Percentiles rank a stretch among this genome's conserved stretches.
Conservation (phyloP, 2,888 invertebrate species). For the Ferrisia virgata region DNA sequence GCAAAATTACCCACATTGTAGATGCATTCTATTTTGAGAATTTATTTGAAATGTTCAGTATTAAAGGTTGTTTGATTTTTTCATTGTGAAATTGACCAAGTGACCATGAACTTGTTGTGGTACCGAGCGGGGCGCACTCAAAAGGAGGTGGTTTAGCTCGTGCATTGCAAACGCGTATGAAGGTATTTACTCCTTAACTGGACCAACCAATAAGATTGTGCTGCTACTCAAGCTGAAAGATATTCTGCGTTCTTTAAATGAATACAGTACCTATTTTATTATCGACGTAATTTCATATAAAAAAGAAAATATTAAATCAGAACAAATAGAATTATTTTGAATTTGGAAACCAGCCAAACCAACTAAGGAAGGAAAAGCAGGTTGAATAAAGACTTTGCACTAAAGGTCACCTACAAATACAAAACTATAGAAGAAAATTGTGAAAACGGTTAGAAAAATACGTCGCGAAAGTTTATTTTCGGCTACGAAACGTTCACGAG, state of each 20-base stretch:
- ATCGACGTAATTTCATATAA: background rate
- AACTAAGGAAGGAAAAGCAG: background rate
- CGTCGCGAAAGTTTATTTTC: background rate
- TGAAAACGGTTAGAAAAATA: background rate
- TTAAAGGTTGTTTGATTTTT: too few species aligned
- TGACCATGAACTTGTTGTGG: too few species aligned
- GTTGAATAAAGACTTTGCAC: background rate
- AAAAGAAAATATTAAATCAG: background rate
- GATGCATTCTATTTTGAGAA: too few species aligned
- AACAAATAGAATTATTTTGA: background rate
- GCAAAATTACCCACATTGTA: too few species aligned
- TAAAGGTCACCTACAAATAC: slow-evolving; percentile 10
- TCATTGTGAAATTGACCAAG: too few species aligned
- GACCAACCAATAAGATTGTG: too few species aligned
- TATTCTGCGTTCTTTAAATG: background rate
- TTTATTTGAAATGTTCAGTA: too few species aligned
- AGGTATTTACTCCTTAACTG: too few species aligned
- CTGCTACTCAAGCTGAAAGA: too few species aligned
- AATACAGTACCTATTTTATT: background rate
- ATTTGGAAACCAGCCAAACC: background rate
- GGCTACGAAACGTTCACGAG: background rate
- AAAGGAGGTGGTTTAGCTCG: too few species aligned
- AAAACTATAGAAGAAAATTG: background rate
- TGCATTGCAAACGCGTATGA: too few species aligned
- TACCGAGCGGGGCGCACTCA: too few species aligned